Conservation (phyloP, 2,113 vertebrate species). For the Lepisosteus osseus region DNA sequence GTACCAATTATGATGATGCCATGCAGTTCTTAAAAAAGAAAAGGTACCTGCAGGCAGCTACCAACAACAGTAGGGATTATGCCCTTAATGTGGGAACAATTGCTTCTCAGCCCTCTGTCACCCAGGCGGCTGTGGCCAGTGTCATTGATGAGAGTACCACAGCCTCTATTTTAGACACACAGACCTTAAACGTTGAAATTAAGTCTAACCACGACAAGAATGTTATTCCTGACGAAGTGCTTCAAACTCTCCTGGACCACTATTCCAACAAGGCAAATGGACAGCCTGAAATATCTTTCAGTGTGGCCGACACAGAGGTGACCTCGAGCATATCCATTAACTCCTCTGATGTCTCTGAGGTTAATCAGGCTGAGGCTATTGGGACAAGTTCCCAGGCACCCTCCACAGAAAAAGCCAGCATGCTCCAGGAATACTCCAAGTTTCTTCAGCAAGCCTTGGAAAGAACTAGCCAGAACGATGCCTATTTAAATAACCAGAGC, state of each 20-base stretch:
- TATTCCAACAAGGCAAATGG: conserved; percentile 96
- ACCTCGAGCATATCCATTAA: conserved; percentile 97
- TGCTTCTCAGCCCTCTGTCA: conserved; percentile 83
- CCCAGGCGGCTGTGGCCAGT: conserved; percentile 83
- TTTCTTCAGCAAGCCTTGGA: conserved; percentile 97
- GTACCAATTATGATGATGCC: conserved; percentile 96
- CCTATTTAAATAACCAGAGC: conserved; percentile 94
- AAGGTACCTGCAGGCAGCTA: conserved; percentile 87
- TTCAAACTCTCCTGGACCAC: conserved; percentile 93
- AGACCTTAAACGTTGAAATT: conserved; percentile 82
- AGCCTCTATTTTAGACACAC: conserved; percentile 83
- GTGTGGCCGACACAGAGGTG: conserved; percentile 90
- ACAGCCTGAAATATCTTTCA: conserved; percentile 92
- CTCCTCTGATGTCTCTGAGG: conserved; percentile 85
- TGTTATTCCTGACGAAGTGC: conserved; percentile 93
- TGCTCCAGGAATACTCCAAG: conserved; percentile 97
- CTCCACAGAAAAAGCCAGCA: conserved; percentile 90
- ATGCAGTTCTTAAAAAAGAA: conserved; percentile 99
- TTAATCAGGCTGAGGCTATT: conserved; percentile 77
- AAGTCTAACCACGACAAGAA: conserved; percentile 90
- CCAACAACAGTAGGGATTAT: conserved; percentile 82
- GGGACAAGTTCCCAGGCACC: conserved; percentile 77
- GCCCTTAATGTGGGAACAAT: conserved; percentile 85
- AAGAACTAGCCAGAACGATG: conserved; percentile 98
- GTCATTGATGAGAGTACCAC: conserved; percentile 87